Percentiles rank a stretch among this genome's conserved stretches.
These are phyloP conservation scores for Oreochromis mossambicus DNA, from an alignment of 2,797 vertebrate species.

Conservation along the genomic window DNA sequence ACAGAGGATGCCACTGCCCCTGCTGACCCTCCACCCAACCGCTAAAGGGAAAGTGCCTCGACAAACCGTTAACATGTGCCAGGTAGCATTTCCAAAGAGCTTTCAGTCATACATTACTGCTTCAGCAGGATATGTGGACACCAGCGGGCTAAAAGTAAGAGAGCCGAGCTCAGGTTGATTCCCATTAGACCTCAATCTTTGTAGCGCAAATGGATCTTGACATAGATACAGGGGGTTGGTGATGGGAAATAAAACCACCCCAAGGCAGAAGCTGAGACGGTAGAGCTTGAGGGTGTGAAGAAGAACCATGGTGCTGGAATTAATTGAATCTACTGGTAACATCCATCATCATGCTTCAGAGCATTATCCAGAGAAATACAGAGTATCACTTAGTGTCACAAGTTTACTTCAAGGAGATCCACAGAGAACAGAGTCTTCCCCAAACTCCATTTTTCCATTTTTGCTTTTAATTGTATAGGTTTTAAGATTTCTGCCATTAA, in stretches of 20 bases:
- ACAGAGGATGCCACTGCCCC: background rate
- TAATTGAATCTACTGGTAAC: background rate
- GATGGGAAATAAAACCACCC: slow-evolving; percentile 9
- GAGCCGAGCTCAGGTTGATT: slow-evolving; percentile 13
- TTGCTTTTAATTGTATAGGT: background rate
- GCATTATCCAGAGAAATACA: background rate
- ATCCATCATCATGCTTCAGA: background rate
- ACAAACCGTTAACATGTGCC: slow-evolving; percentile 39
- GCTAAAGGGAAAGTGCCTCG: background rate
- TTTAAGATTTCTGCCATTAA: background rate
- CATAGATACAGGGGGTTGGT: background rate
- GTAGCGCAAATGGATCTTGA: slow-evolving; percentile 16
- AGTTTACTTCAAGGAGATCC: background rate
- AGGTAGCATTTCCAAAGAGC: slow-evolving; percentile 43
- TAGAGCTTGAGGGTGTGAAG: background rate
- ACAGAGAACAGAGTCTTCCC: background rate
- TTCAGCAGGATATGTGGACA: background rate
- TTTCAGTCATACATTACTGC: slow-evolving; percentile 19
- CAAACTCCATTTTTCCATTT: background rate
- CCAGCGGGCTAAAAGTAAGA: background rate
- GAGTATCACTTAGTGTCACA: background rate
- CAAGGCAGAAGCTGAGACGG: background rate
- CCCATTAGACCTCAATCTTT: slow-evolving; percentile 36
- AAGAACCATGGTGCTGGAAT: background rate
- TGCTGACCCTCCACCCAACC: background rate